These are phyloP conservation scores for Diabrotica undecimpunctata DNA, from an alignment of 1,140 invertebrate genomes.

Conservation along the genomic window DNA sequence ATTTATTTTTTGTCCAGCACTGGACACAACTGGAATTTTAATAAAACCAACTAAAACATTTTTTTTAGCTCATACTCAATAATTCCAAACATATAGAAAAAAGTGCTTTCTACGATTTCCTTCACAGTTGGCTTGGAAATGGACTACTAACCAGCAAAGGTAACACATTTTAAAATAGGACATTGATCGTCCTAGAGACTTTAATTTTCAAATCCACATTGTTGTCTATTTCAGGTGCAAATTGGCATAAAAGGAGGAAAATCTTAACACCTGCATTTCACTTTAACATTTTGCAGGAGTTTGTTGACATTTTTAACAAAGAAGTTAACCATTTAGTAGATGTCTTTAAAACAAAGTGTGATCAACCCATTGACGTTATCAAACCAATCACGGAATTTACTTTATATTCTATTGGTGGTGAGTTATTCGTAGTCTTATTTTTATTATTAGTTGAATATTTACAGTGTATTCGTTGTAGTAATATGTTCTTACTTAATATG, in stretches of 20 bases:
- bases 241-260: constrained; percentile 75
- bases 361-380: constrained; percentile 14
- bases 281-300: constrained; percentile 80
- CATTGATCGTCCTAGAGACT: too few species aligned
- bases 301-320: constrained; percentile 67
- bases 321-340: constrained; percentile 57
- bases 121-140: constrained; percentile 72
- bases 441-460: too few species aligned
- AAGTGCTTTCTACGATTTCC: constrained; percentile 58
- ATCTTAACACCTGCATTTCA: constrained; percentile 87
- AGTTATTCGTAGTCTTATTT: too few species aligned
- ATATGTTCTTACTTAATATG: too few species aligned
- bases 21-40: too few species aligned
- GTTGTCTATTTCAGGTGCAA: constrained; percentile 54
- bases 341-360: constrained; percentile 13
- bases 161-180: constrained; percentile 16
- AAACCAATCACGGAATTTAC: constrained; percentile 20
- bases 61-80: too few species aligned
- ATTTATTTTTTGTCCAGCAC: too few species aligned
- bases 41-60: too few species aligned
- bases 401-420: constrained; percentile 23
- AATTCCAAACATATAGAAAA: constrained; percentile 31
- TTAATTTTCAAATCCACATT: background rate
- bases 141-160: constrained; percentile 69
- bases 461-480: too few species aligned